Conservation (phyloP, 2,888 invertebrate genomes). For the Muschampia plurimacula region DNA sequence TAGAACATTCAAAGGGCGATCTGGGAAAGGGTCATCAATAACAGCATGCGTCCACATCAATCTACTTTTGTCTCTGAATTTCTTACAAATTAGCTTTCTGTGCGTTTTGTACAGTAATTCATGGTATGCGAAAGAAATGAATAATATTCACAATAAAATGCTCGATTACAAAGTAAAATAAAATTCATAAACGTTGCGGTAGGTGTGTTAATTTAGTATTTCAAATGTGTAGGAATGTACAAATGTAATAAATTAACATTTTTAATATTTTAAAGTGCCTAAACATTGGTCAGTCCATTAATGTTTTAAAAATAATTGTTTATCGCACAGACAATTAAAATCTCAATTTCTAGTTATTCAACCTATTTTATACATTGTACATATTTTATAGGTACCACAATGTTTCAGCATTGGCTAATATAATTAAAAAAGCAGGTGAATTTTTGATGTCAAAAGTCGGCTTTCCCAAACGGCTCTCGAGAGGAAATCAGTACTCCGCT, state of each 20-base stretch:
- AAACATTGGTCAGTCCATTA: too few species aligned
- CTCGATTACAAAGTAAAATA: background rate
- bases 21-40: constrained; percentile 55
- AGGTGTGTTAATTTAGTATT: too few species aligned
- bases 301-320: too few species aligned
- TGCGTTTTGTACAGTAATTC: background rate
- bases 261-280: too few species aligned
- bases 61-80: constrained; percentile 45
- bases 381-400: background rate
- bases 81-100: constrained; percentile 9
- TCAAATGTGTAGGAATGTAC: too few species aligned
- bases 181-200: background rate
- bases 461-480: constrained; percentile 49
- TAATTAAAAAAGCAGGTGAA: constrained; percentile 30
- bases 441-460: constrained; percentile 48
- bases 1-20: constrained; percentile 45
- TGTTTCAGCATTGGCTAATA: background rate
- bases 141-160: background rate
- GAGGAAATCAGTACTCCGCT: constrained; percentile 52
- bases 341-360: too few species aligned
- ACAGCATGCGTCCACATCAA: constrained; percentile 55
- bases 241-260: too few species aligned
- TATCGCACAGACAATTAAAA: too few species aligned
- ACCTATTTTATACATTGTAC: background rate
- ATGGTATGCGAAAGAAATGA: background rate